phyloP scores from a whole-genome alignment of 2,113 vertebrate genomes.

The Rostratula benghalensis region DNA sequence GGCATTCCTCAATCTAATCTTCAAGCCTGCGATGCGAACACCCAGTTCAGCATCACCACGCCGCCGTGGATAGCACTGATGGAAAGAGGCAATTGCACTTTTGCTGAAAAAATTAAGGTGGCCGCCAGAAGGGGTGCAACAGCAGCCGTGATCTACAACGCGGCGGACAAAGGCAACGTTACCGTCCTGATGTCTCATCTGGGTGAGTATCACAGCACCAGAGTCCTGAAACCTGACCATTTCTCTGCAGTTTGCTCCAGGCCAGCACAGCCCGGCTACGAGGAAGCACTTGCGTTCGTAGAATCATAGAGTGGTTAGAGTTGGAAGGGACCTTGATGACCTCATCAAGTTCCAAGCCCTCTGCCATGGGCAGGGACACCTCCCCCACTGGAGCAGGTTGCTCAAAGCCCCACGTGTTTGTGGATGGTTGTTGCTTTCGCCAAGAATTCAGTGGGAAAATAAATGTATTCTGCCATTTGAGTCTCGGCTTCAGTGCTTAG shows the following conservation, averaged over 20 bases:
- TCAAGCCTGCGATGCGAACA: slow-evolving; percentile 69
- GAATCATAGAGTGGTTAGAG: too few species aligned
- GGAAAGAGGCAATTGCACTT: slow-evolving; percentile 87
- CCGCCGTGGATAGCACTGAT: slow-evolving; percentile 86
- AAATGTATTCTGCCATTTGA: background rate
- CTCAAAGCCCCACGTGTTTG: background rate
- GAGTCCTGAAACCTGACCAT: background rate
- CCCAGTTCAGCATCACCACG: slow-evolving; percentile 32
- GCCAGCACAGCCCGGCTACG: background rate
- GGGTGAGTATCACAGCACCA: slow-evolving; percentile 62
- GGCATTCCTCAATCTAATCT: slow-evolving; percentile 57
- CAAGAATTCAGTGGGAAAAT: background rate
- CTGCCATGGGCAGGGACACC: too few species aligned
- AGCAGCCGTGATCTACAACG: slow-evolving; percentile 87
- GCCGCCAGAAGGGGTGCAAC: slow-evolving; percentile 75
- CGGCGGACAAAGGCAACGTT: slow-evolving; percentile 59
- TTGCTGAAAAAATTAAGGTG: slow-evolving; percentile 82
- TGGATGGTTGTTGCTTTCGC: background rate
- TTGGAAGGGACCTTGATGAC: too few species aligned
- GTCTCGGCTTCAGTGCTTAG: background rate
- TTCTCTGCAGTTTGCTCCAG: background rate
- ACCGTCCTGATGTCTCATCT: slow-evolving; percentile 75
- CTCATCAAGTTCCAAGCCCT: too few species aligned
- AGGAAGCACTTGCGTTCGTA: background rate
- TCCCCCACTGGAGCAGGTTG: too few species aligned